Conservation (phyloP, 2,888 invertebrate species). For the Synergus gifuensis region DNA sequence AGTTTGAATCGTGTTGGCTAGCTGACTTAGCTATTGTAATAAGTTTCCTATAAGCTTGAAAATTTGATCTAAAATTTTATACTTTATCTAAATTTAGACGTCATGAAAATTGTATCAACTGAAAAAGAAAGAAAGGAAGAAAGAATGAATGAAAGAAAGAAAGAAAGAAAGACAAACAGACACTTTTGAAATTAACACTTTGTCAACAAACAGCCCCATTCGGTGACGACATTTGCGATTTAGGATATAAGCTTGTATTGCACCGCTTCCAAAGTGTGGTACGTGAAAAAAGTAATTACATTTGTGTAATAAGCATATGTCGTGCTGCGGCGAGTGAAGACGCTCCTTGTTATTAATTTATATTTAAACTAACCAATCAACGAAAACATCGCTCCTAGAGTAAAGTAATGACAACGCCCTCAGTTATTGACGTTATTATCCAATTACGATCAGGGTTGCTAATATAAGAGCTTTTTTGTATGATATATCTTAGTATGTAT, state of each 20-base stretch:
- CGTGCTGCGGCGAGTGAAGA: constrained; percentile 29
- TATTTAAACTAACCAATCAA: constrained; percentile 9
- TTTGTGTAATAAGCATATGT: constrained; percentile 69
- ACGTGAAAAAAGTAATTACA: constrained; percentile 75
- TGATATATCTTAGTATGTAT: background rate
- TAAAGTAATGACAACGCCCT: background rate
- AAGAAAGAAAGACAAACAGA: too few species aligned
- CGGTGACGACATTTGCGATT: constrained; percentile 40
- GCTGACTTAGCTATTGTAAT: background rate
- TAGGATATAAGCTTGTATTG: constrained; percentile 68
- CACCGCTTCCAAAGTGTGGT: constrained; percentile 69
- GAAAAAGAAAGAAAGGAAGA: too few species aligned
- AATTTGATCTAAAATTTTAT: background rate
- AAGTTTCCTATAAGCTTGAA: background rate
- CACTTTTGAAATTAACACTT: background rate
- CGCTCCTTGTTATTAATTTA: constrained; percentile 57
- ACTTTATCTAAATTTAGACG: background rate
- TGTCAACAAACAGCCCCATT: constrained; percentile 3
- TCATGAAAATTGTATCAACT: background rate
- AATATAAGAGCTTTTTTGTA: background rate
- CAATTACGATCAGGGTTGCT: constrained; percentile 10
- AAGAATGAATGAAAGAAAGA: too few species aligned
- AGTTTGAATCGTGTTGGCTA: background rate
- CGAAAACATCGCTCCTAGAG: background rate
- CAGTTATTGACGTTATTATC: background rate